Conservation (phyloP, 2,113 vertebrate genomes). For the Calidris pugnax region DNA sequence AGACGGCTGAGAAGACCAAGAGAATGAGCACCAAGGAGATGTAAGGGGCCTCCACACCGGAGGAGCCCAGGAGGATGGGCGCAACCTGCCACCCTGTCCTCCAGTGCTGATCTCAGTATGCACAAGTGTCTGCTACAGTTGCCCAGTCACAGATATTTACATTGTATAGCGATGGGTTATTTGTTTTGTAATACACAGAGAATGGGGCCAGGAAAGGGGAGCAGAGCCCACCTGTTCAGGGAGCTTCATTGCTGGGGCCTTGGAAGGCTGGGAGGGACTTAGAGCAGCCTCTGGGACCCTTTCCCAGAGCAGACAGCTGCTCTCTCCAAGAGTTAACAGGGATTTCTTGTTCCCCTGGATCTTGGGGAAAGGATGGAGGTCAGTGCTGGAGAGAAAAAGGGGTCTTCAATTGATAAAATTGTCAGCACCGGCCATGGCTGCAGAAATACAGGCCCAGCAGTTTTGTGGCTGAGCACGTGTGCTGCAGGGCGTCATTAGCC, state of each 20-base stretch:
- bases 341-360: constrained; percentile 3
- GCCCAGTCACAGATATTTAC: constrained; percentile 80
- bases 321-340: neutral
- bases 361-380: constrained; percentile 33
- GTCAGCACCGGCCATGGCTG: neutral
- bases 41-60: constrained; percentile 69
- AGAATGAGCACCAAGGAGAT: constrained; percentile 90
- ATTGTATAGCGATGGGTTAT: constrained; percentile 73
- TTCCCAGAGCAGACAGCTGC: neutral
- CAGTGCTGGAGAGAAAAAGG: constrained; percentile 26
- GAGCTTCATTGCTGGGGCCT: constrained; percentile 53
- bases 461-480: neutral
- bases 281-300: neutral
- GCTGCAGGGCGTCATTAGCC: neutral
- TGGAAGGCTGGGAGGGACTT: constrained; percentile 44
- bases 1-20: constrained; percentile 91
- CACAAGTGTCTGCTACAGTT: constrained; percentile 67
- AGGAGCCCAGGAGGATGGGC: constrained; percentile 40
- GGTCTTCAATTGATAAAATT: neutral
- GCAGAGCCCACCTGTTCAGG: constrained; percentile 51
- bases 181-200: constrained; percentile 75
- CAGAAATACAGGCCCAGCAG: neutral
- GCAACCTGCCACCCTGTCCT: constrained; percentile 45
- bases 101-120: constrained; percentile 71
- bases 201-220: constrained; percentile 60